Evolutionary conservation across 2,888 invertebrate species (phyloP), one percentile per base, ranked within the genome.

Genomic region (Drosophila imparisetae): DNA sequence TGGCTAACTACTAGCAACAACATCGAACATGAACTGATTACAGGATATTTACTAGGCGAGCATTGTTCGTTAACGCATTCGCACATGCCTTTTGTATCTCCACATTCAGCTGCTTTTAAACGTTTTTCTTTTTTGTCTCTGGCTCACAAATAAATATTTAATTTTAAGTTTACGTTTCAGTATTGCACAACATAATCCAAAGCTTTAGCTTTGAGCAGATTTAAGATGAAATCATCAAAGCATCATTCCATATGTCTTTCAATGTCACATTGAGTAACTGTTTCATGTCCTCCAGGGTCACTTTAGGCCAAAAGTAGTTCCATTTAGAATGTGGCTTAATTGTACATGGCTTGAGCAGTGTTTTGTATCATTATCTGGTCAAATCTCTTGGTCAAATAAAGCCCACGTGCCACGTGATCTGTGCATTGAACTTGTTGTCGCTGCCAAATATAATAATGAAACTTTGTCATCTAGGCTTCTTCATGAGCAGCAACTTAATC

Each of bases 341-440:
- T 45, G 11, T n/a, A 29, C 3, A 18, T 0, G 6, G 29, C 49
- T 29, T 18, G 10, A 8, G 8, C n/a, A 27, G n/a, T n/a, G 42
- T 0, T 13, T 42, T 45, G 3, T 3, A 1, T 18, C 18, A 38
- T 38, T 38, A 18, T 38, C 15, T 18, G 18, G 49, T 24, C 30
- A 36, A 50, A 53, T 53, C n/a, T n/a, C n/a, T n/a, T n/a, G 18
- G 49, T 24, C 30, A 36, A 50, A 53, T 53, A 55, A 59, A 72
- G 40, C 45, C 45, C 5, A 40, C 49, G 59, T 55, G 38, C 59
- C 69, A 68, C 75, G 73, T 75, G 68, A 58, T 60, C 18, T 50
- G 48, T 21, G 60, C 62, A 30, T 69, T 60, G 53, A 60, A 52
- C 52, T 53, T 21, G 36, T 30, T 15, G 24, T 45, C 2, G 13